Base-by-base conservation (phyloP, 2,113 vertebrate genomes). In the Thalassoma bifasciatum region DNA sequence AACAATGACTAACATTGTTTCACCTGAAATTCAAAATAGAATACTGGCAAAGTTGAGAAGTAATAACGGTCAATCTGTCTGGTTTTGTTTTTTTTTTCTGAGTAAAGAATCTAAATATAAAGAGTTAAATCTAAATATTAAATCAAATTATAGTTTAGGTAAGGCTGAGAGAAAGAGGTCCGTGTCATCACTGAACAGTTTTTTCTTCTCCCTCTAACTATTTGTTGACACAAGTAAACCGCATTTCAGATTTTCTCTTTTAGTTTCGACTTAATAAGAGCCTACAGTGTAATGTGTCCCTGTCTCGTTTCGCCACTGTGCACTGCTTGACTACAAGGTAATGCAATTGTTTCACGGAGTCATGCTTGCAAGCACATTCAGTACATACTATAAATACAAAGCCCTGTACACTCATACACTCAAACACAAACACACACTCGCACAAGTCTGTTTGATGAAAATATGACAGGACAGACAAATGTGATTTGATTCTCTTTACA, bases 401-500 rank as follows among this genome's bases (percentile, higher is more conserved):
- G 54, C 36, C 23, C 7, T 34, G 11, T 3, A 30, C 30, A 30
- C 30, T 30, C 6, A 30, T 30, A 30, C 30, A 30, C 6, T 30
- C 6, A 30, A 4, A 30, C 30, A 30, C 30, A 30, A 30, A 30
- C 30, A 30, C 30, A 30, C 30, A 30, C 3, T 30, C 30, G 6
- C 30, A 30, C 30, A 30, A 30, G 30, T 30, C 30, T 30, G 30
- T 30, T 30, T 30, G 82, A 91, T 67, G 70, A 52, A 42, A 86
- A 89, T 82, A 70, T 83, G 81, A 81, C 81, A 60, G 46, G 88
- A 89, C 88, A 77, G 66, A 81, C 46, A 42, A 83, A 84, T 84
- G 68, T 72, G 84, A 89, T 89, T 88, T 79, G 63, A 87, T 87
- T 82, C 71, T 64, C 74, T 83, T 69, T 80, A 79, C 79, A 75